Conservation (phyloP, 1,140 invertebrate species). For the Conus betulinus region DNA sequence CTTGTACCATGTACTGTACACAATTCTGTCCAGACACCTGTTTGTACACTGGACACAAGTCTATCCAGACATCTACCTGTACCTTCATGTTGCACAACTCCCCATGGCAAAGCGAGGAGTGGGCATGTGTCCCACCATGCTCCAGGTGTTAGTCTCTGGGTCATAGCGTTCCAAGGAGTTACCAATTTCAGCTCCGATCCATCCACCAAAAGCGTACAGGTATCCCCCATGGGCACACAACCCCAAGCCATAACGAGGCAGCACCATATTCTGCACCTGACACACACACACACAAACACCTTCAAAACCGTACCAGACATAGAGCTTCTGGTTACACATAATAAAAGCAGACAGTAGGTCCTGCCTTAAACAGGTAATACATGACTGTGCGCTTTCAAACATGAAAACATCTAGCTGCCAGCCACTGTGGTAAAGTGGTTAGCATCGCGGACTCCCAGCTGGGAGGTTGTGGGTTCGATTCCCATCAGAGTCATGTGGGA, state of each 20-base stretch:
- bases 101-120: constrained; percentile 92
- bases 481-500: too few relatives aligned
- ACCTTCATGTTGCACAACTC: constrained; percentile 91
- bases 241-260: constrained; percentile 91
- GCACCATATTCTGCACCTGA: constrained; percentile 84
- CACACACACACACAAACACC: too few relatives aligned
- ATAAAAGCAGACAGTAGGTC: too few relatives aligned
- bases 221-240: constrained; percentile 88
- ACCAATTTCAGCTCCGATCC: constrained; percentile 93
- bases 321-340: too few relatives aligned
- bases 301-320: too few relatives aligned
- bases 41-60: not conserved
- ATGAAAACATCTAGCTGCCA: too few relatives aligned
- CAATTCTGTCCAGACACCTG: not conserved
- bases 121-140: constrained; percentile 85
- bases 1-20: too few relatives aligned
- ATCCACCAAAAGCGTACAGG: constrained; percentile 93
- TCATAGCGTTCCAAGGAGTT: constrained; percentile 92
- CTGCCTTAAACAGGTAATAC: too few relatives aligned
- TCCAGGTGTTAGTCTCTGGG: constrained; percentile 85
- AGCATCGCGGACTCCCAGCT: too few relatives aligned
- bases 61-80: constrained; percentile 39
- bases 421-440: too few relatives aligned
- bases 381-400: too few relatives aligned
- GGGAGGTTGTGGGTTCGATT: too few relatives aligned